A percentile compares a stretch with the other conserved stretches of the same genome.
Evolutionary conservation across 2,113 vertebrate genomes (phyloP).

Genomic region (Haemorhous mexicanus): DNA sequence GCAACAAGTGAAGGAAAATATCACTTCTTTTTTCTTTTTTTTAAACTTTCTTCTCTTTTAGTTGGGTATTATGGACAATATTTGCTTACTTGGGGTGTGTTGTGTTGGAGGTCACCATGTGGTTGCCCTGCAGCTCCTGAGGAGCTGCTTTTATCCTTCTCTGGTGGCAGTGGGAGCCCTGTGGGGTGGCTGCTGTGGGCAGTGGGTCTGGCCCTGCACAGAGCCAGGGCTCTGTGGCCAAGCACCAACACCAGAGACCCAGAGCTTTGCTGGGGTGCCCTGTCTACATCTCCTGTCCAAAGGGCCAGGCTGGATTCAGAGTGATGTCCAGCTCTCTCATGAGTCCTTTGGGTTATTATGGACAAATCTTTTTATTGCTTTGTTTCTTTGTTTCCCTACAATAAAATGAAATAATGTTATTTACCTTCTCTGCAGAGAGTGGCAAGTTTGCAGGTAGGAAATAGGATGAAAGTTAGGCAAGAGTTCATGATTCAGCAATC

Average conservation of each 20-base stretch:
- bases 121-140: background rate
- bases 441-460: background rate
- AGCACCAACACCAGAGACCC: background rate
- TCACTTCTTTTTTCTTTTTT: background rate
- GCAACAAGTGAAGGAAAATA: background rate
- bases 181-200: background rate
- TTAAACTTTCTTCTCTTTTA: background rate
- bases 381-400: background rate
- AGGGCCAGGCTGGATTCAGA: background rate
- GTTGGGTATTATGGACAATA: background rate
- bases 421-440: background rate
- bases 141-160: background rate
- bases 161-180: background rate
- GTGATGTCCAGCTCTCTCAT: background rate
- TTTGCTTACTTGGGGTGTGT: background rate
- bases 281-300: background rate
- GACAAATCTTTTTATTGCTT: background rate
- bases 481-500: background rate
- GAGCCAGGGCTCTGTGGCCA: rapidly evolving
- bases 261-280: rapidly evolving
- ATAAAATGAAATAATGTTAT: background rate
- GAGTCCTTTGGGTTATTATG: background rate
- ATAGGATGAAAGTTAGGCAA: background rate
- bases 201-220: background rate
- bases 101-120: background rate